Evolutionary conservation across 1,140 invertebrate species (phyloP), one percentile per base, ranked within the genome.

Genomic region (Lerema accius): DNA sequence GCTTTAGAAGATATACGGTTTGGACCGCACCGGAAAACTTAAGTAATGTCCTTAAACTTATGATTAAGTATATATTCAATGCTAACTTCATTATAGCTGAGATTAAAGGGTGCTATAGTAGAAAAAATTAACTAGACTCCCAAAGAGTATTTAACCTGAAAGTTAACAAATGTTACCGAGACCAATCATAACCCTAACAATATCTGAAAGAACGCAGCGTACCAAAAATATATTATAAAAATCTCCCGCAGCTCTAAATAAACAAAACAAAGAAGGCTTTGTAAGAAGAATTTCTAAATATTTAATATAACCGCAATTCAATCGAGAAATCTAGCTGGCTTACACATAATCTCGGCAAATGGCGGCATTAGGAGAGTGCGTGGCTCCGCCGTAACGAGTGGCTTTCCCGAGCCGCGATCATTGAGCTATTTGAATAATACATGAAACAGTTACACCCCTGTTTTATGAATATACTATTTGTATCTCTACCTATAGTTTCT

Each of bases 351-450:
- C 73, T 76, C 69, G 26, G 71, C 70, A 82, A 84, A 82, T 79
- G 72, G 70, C 69, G 67, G 61, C 78, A 84, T 84, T 82, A 84
- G 62, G 68, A 62, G 69, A 69, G 70, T 69, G 69, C 73, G 74
- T 72, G 67, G 51, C 69, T 46, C 58, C 56, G 48, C 50, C 58
- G 73, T 71, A 76, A 72, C 68, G 70, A 73, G 69, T 62, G 58
- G 53, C 62, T 64, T 71, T 59, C 63, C 58, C 59, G 50, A 26
- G 55, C 58, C 9, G 15, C 63, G 68, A 80, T 82, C 72, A 80
- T 70, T 70, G 69, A 74, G 68, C 71, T 67, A 77, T 80, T 77
- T 82, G 76, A 84, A 84, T 84, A 82, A 84, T 82, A 80, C 65
- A 67, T 67, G 65, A 58, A 61, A 61, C 65, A 62, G 37, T 48